These are phyloP conservation scores for Colaptes auratus DNA, from an alignment of 2,113 vertebrate genomes.

Conservation along the genomic window DNA sequence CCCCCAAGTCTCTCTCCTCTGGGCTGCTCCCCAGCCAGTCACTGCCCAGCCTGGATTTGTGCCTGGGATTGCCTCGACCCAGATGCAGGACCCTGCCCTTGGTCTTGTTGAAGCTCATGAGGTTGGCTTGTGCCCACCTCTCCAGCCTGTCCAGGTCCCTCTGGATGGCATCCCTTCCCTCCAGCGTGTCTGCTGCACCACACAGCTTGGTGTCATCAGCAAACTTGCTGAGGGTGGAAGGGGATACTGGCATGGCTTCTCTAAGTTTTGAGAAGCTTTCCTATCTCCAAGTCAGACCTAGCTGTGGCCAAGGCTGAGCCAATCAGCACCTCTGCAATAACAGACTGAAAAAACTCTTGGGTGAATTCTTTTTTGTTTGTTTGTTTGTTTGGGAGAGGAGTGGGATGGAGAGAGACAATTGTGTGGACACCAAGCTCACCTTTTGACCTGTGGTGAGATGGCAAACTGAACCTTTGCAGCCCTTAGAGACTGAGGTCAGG, in stretches of 20 bases:
- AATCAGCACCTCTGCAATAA: neutral
- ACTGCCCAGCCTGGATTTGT: no score
- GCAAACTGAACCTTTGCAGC: neutral
- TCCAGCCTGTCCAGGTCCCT: no score
- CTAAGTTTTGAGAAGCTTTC: neutral
- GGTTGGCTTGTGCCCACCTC: no score
- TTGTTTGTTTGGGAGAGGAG: neutral
- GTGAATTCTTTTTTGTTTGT: neutral
- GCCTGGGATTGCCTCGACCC: no score
- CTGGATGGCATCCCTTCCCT: no score
- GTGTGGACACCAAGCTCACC: neutral
- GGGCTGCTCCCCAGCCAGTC: no score
- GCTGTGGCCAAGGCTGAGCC: neutral
- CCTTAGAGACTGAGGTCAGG: neutral
- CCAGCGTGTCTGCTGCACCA: no score
- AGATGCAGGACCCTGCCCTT: no score
- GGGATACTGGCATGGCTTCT: neutral
- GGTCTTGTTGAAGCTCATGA: no score
- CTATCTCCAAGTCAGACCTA: neutral
- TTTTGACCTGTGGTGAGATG: neutral
- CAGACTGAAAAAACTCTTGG: neutral
- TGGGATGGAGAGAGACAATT: neutral
- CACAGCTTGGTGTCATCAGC: no score
- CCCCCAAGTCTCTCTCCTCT: no score
- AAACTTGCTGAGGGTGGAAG: no score